phyloP scores from a whole-genome alignment of 2,888 invertebrate genomes.

The Beris chalybata region DNA sequence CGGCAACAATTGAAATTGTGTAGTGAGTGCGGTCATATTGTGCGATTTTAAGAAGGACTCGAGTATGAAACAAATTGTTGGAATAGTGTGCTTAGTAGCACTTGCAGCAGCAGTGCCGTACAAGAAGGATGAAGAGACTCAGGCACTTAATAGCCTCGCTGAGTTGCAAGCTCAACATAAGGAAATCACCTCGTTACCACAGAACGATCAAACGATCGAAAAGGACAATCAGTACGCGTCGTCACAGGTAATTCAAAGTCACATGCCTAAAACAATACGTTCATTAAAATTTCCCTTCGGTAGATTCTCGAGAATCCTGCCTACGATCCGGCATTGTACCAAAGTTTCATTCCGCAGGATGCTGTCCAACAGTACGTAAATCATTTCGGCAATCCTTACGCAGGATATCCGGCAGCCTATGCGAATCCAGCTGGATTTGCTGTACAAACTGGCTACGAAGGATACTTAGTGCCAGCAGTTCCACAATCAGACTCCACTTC shows the following conservation, averaged over 20 bases:
- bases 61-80: constrained; percentile 9
- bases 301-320: constrained; percentile 44
- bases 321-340: constrained; percentile 47
- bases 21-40: background rate
- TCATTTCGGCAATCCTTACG: constrained; percentile 46
- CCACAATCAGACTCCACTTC: constrained; percentile 40
- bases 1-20: constrained; percentile 2
- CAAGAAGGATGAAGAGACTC: background rate
- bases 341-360: constrained; percentile 50
- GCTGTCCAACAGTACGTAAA: constrained; percentile 52
- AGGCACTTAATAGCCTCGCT: constrained; percentile 4
- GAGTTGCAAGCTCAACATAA: constrained; percentile 5
- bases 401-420: constrained; percentile 37
- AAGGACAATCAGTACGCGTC: constrained; percentile 35
- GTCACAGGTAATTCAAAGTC: constrained; percentile 28
- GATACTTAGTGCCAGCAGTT: constrained; percentile 53
- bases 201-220: constrained; percentile 16
- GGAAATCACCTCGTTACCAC: background rate
- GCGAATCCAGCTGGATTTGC: constrained; percentile 46
- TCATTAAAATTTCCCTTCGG: constrained; percentile 1
- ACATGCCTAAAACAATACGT: background rate
- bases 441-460: constrained; percentile 56
- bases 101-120: constrained; percentile 10
- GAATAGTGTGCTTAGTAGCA: constrained; percentile 7
- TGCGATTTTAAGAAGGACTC: background rate